These are phyloP conservation scores for Holothuria leucospilota DNA, from an alignment of 53 echinoderm and acorn worm genomes.

Conservation along the genomic window DNA sequence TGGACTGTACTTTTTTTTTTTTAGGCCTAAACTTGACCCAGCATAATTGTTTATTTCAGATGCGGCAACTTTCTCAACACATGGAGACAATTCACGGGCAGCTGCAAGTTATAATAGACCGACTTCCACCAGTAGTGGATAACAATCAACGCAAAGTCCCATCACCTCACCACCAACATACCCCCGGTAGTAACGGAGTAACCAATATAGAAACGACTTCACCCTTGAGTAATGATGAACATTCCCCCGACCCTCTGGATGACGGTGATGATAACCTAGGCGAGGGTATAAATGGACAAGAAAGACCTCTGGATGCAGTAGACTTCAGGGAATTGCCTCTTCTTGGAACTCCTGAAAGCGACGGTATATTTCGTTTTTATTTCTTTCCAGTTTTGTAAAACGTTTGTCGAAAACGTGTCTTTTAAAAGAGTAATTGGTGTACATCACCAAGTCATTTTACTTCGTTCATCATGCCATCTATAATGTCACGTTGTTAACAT, in stretches of 20 bases:
- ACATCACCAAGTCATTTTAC: too few species aligned
- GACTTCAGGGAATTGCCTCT: conserved; percentile 41
- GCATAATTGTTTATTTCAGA: conserved; percentile 37
- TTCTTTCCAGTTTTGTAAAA: too few species aligned
- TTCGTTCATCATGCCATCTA: too few species aligned
- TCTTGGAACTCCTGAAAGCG: conserved; percentile 61
- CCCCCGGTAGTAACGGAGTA: neutral
- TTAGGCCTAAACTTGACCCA: too few species aligned
- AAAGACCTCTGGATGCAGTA: neutral
- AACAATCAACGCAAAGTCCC: neutral
- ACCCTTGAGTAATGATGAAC: conserved; percentile 32
- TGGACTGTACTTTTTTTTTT: too few species aligned
- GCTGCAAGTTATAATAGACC: conserved; percentile 68
- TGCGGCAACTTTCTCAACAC: conserved; percentile 72
- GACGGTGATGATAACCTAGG: conserved; percentile 21
- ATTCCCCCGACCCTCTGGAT: conserved; percentile 9
- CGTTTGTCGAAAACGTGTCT: too few species aligned
- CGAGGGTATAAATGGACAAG: conserved; percentile 19
- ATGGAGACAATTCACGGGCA: conserved; percentile 70
- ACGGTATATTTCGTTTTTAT: conserved; percentile 25
- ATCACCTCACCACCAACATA: neutral
- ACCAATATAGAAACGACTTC: conserved; percentile 3
- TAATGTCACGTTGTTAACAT: too few species aligned
- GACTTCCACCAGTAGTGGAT: conserved; percentile 22
- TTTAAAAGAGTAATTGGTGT: too few species aligned